phyloP scores from a whole-genome alignment of 1,140 invertebrate species.

The Pinna nobilis region DNA sequence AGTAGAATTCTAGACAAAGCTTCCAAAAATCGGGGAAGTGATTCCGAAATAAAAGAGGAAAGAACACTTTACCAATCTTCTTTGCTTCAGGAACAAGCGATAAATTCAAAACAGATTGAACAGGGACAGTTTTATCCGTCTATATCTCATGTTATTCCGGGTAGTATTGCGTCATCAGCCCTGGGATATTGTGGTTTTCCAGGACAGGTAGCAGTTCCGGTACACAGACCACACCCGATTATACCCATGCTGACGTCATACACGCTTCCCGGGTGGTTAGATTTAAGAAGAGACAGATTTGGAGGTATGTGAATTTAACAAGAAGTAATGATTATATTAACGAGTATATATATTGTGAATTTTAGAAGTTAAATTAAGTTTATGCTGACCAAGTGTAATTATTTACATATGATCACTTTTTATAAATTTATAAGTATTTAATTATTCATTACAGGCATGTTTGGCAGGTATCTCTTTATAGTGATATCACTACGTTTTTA shows the following conservation, averaged over 20 bases:
- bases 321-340: neutral
- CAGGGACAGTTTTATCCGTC: constrained; percentile 18
- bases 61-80: too few species aligned
- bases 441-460: too few species aligned
- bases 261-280: constrained; percentile 52
- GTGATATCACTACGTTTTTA: too few species aligned
- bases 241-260: constrained; percentile 53
- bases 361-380: too few species aligned
- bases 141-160: constrained; percentile 29
- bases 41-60: constrained; percentile 6
- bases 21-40: constrained; percentile 11
- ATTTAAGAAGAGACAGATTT: constrained; percentile 54
- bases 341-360: neutral
- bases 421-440: too few species aligned
- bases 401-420: too few species aligned
- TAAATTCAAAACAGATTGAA: constrained; percentile 16
- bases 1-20: constrained; percentile 44
- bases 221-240: constrained; percentile 54
- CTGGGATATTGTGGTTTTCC: constrained; percentile 43
- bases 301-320: constrained; percentile 44
- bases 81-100: neutral
- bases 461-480: too few species aligned
- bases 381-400: too few species aligned
- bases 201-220: constrained; percentile 36
- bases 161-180: constrained; percentile 20